phyloP scores from a whole-genome alignment of 2,113 vertebrate species.

The Saguinus midas region DNA sequence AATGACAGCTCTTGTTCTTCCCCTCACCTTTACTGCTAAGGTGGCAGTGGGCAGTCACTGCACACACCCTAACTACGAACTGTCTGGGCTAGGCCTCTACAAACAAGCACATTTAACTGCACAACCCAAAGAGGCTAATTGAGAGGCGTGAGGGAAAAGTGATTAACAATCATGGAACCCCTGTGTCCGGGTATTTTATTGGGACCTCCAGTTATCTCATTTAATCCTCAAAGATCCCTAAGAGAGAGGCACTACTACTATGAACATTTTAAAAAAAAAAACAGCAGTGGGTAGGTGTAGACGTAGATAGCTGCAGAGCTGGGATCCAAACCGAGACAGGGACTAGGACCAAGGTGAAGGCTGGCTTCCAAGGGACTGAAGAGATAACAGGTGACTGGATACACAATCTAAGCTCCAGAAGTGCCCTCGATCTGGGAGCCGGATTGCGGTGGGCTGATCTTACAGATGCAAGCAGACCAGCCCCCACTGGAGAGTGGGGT shows the following conservation, averaged over 20 bases:
- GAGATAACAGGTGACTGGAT: not conserved
- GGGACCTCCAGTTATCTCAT: not conserved
- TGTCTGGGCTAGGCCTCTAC: not conserved
- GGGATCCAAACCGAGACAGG: not conserved
- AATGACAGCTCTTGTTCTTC: not conserved
- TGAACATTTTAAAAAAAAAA: not conserved
- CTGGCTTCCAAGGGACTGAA: not conserved
- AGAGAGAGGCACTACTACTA: not conserved
- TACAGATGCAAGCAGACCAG: not conserved
- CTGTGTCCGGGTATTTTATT: not conserved
- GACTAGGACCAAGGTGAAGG: not conserved
- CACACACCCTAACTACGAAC: not conserved
- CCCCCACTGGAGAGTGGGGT: accelerated
- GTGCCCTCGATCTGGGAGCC: not conserved
- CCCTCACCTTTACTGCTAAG: too few species aligned
- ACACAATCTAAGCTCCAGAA: not conserved
- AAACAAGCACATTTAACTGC: too few species aligned
- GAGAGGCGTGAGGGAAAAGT: not conserved
- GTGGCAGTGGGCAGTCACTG: accelerated
- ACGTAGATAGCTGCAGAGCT: not conserved
- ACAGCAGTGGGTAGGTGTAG: not conserved
- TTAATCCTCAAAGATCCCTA: not conserved
- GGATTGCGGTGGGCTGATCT: too few species aligned
- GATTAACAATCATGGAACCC: too few species aligned
- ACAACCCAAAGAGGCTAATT: not conserved